Evolutionary conservation across 1,140 invertebrate species (phyloP).

Genomic region (Drosophila obscura): DNA sequence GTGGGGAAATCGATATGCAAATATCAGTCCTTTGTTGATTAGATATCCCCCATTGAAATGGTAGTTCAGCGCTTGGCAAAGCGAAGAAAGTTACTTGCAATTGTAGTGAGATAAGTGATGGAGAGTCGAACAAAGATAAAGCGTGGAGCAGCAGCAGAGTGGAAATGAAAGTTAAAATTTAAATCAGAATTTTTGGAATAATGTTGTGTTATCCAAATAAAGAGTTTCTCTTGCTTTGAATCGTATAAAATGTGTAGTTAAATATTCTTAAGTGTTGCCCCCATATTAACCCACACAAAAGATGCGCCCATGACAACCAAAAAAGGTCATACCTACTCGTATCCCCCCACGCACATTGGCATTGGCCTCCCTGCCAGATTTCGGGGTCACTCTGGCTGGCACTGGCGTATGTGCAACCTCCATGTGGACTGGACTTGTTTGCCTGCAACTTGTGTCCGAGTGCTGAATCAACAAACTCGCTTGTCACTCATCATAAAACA

Average conservation of each 20-base stretch:
- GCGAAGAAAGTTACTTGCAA: too few species aligned
- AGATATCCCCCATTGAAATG: conserved; percentile 2
- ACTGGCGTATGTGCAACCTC: too few species aligned
- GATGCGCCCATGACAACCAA: too few species aligned
- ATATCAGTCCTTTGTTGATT: conserved; percentile 30
- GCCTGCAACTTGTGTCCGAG: conserved; percentile 9
- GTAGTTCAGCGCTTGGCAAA: too few species aligned
- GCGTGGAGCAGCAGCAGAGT: too few species aligned
- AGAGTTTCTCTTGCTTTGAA: not conserved
- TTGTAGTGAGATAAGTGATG: not conserved
- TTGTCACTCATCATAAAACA: conserved; percentile 24
- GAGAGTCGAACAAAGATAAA: too few species aligned
- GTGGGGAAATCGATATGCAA: conserved; percentile 41
- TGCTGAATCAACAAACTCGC: conserved; percentile 24
- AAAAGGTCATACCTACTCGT: conserved; percentile 1
- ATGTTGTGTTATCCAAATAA: too few species aligned
- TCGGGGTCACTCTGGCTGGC: too few species aligned
- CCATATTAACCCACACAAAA: too few species aligned
- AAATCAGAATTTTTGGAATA: not conserved
- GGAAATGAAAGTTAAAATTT: too few species aligned
- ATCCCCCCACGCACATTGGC: not conserved
- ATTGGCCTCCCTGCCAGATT: not conserved
- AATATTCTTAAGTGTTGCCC: too few species aligned
- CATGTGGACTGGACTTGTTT: not conserved
- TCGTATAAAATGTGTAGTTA: not conserved